These are phyloP conservation scores for Chloropsis cyanopogon DNA, from an alignment of 2,113 vertebrate species.

Conservation along the genomic window DNA sequence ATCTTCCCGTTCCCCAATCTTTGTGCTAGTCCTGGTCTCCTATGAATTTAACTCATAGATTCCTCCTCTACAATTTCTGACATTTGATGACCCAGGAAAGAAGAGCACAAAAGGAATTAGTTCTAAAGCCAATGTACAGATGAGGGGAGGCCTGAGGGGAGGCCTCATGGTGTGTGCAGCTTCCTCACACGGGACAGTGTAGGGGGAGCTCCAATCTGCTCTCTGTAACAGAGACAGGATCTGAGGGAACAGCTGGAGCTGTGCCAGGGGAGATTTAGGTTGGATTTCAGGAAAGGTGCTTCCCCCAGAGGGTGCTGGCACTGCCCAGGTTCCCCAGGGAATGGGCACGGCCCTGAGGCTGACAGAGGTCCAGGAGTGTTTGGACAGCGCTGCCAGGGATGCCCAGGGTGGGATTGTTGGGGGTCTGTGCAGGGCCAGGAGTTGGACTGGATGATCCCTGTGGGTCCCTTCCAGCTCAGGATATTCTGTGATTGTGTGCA, in stretches of 20 bases:
- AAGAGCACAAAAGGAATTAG: background rate
- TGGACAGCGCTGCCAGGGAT: fast-evolving
- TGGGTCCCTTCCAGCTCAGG: background rate
- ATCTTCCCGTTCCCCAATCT: background rate
- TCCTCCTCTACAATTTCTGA: background rate
- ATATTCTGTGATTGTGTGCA: background rate
- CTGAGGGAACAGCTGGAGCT: fast-evolving
- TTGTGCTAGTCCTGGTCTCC: background rate
- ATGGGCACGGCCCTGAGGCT: fast-evolving
- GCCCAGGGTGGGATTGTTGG: background rate
- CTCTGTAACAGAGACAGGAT: background rate
- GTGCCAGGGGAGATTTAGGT: fast-evolving
- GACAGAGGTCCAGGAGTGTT: background rate
- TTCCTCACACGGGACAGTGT: background rate
- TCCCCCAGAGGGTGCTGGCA: background rate
- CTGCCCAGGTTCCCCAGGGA: background rate
- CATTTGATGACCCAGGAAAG: background rate
- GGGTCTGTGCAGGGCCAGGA: background rate
- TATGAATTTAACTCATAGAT: background rate
- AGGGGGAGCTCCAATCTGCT: background rate
- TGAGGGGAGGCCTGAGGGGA: background rate
- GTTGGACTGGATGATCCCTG: background rate
- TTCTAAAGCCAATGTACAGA: background rate
- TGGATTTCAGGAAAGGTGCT: fast-evolving
- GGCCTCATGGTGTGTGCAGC: background rate